These are phyloP conservation scores for Ctenoplectra terminalis DNA, from an alignment of 1,140 invertebrate genomes.

Conservation along the genomic window DNA sequence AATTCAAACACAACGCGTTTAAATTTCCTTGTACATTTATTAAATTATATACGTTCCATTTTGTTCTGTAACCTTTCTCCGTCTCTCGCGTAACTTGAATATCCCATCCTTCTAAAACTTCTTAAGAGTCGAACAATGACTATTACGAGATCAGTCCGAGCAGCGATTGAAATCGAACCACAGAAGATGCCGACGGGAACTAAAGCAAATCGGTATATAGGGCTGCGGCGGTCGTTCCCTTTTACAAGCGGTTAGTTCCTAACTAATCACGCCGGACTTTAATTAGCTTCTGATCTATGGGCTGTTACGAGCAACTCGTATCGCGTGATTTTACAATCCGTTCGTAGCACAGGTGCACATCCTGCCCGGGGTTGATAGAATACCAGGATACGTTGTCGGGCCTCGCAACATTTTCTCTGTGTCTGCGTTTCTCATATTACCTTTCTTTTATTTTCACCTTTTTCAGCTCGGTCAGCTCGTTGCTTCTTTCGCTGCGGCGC, in stretches of 20 bases:
- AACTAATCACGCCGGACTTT: conserved; percentile 37
- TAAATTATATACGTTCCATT: no score
- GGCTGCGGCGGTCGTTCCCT: not conserved
- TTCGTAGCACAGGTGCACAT: conserved; percentile 50
- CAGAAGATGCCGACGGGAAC: not conserved
- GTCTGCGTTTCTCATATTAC: conserved; percentile 37
- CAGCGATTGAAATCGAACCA: conserved; percentile 17
- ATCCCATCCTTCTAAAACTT: no score
- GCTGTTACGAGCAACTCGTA: conserved; percentile 8
- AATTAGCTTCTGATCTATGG: conserved; percentile 55
- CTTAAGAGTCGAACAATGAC: not conserved
- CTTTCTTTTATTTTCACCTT: conserved; percentile 19
- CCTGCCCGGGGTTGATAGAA: conserved; percentile 43
- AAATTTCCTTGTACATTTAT: no score
- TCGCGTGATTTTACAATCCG: conserved; percentile 51
- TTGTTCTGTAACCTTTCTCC: no score
- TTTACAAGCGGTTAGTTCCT: not conserved
- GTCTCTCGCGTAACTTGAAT: no score
- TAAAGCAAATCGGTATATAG: conserved; percentile 6
- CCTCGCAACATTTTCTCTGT: conserved; percentile 44
- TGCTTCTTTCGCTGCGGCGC: conserved; percentile 23
- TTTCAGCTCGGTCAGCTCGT: conserved; percentile 9
- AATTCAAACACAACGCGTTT: no score
- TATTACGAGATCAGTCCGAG: not conserved
- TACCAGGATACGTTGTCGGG: conserved; percentile 31